Conservation (phyloP, 2,113 vertebrate genomes). For the Campylorhamphus procurvoides region DNA sequence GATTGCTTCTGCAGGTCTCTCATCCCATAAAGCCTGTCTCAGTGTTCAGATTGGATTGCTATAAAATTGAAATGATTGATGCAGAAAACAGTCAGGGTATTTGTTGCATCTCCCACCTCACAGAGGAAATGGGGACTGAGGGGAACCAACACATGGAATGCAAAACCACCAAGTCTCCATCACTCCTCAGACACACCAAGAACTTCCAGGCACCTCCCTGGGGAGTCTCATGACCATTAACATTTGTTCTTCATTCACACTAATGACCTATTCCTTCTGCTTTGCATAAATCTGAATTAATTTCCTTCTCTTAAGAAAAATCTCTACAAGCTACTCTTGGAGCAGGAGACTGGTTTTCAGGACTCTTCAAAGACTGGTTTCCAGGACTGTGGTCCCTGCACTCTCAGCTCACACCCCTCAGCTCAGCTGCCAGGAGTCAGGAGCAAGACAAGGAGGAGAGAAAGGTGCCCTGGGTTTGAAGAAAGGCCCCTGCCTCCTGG, state of each 20-base stretch:
- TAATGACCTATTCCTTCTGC: neutral
- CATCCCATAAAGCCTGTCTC: neutral
- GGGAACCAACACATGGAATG: fast-evolving
- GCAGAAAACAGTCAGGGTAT: neutral
- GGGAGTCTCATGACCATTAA: neutral
- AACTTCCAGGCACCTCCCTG: neutral
- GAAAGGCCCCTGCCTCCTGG: neutral
- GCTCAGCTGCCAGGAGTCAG: neutral
- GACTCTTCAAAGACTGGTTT: neutral
- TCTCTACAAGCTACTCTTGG: neutral
- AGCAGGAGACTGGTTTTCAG: neutral
- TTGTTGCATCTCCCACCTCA: neutral
- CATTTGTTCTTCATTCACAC: neutral
- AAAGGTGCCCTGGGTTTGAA: neutral
- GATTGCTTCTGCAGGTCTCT: neutral
- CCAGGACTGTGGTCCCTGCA: neutral
- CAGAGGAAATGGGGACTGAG: neutral
- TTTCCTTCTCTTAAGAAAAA: neutral
- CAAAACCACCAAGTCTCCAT: neutral
- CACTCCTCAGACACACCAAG: neutral
- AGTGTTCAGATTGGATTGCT: neutral
- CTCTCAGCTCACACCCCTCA: neutral
- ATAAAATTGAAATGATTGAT: neutral
- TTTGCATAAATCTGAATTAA: neutral
- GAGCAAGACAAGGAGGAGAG: neutral